These are phyloP conservation scores for Pogonomyrmex barbatus DNA, from an alignment of 1,140 invertebrate species.

Conservation along the genomic window DNA sequence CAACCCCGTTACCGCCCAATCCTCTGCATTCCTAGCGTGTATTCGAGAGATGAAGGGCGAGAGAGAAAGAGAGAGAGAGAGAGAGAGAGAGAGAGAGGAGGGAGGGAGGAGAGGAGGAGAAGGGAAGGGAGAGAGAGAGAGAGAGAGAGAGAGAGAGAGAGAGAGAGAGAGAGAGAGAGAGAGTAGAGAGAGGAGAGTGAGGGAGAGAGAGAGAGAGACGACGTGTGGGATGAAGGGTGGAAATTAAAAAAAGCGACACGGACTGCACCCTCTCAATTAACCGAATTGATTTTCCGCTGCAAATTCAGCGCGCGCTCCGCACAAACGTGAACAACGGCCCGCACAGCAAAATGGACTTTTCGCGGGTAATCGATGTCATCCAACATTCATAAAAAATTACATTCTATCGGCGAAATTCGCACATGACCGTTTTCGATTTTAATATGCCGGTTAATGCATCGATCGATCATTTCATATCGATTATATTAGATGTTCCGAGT, in stretches of 20 bases:
- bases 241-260: conserved; percentile 65
- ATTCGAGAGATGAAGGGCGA: conserved; percentile 72
- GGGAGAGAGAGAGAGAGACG: not conserved
- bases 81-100: not conserved
- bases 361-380: conserved; percentile 65
- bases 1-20: conserved; percentile 75
- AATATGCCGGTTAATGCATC: conserved; percentile 8
- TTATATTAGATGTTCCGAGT: not conserved
- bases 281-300: conserved; percentile 79
- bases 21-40: conserved; percentile 76
- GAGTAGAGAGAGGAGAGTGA: not conserved
- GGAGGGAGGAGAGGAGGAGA: not conserved
- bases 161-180: not conserved
- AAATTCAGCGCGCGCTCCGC: conserved; percentile 62
- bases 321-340: conserved; percentile 67
- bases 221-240: conserved; percentile 44
- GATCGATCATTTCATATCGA: not conserved
- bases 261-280: conserved; percentile 79
- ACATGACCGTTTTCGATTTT: conserved; percentile 43
- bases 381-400: conserved; percentile 58
- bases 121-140: not conserved
- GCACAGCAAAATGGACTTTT: conserved; percentile 67
- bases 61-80: conserved; percentile 31
- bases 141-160: not conserved
- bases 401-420: conserved; percentile 39